A percentile compares a stretch with the other conserved stretches of the same genome.
These are phyloP conservation scores for Elgaria multicarinata DNA, from an alignment of 2,113 vertebrate genomes.

Conservation along the genomic window DNA sequence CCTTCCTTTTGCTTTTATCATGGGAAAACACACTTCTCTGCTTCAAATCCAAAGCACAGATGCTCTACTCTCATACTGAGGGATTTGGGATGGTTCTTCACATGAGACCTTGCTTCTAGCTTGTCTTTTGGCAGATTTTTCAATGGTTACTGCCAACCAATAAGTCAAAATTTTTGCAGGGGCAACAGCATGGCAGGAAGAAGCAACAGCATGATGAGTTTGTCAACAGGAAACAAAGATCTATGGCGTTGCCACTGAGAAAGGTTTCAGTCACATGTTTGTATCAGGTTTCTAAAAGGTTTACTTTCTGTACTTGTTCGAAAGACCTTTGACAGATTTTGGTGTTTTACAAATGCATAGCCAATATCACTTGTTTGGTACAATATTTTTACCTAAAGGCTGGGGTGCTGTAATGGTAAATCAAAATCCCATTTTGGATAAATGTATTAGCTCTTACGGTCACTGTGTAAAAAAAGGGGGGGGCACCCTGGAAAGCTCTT, in stretches of 20 bases:
- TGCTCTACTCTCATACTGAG: neutral
- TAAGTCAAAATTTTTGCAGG: slow-evolving; percentile 18
- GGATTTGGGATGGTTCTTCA: slow-evolving; percentile 9
- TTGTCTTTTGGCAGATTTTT: slow-evolving; percentile 43
- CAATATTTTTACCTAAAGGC: neutral
- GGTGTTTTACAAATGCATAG: slow-evolving; percentile 15
- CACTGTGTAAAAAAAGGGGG: too few relatives aligned
- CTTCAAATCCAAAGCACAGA: slow-evolving; percentile 28
- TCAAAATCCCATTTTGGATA: neutral
- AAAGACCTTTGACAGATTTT: neutral
- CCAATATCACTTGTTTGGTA: neutral
- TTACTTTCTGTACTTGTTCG: neutral
- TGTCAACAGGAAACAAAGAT: slow-evolving; percentile 38
- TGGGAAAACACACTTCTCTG: slow-evolving; percentile 9
- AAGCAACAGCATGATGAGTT: slow-evolving; percentile 17
- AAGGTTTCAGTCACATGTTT: neutral
- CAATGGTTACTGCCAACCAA: slow-evolving; percentile 8
- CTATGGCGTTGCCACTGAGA: neutral
- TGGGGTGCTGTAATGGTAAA: neutral
- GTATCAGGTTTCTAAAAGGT: slow-evolving; percentile 5
- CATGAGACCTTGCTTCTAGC: slow-evolving; percentile 28
- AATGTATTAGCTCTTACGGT: too few relatives aligned
- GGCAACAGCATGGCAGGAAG: slow-evolving; percentile 33
- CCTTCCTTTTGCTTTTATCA: slow-evolving; percentile 16
- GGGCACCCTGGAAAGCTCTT: neutral